These are phyloP conservation scores for Drosophila diplacantha DNA, from an alignment of 2,888 invertebrate genomes.

Conservation along the genomic window DNA sequence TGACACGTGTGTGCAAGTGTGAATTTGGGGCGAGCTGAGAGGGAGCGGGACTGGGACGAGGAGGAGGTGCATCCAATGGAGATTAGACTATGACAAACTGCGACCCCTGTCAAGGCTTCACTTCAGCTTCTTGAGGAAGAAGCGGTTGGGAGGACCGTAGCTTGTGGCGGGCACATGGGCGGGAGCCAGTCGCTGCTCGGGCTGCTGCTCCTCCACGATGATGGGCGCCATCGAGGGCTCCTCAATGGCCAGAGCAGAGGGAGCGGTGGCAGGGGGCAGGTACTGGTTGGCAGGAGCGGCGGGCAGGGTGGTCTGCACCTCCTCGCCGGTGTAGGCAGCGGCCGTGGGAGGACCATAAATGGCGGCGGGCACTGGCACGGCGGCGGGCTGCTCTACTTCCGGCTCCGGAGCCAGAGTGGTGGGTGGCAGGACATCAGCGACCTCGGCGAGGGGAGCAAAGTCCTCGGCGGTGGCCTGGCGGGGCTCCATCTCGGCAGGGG, in stretches of 20 bases:
- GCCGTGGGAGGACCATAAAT: constrained; percentile 61
- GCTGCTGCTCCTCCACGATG: constrained; percentile 63
- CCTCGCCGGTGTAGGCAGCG: constrained; percentile 53
- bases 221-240: constrained; percentile 66
- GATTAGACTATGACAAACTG: constrained; percentile 55
- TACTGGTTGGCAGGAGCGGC: constrained; percentile 65
- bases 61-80: constrained; percentile 33
- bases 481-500: constrained; percentile 61
- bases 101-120: constrained; percentile 41
- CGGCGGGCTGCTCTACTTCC: constrained; percentile 51
- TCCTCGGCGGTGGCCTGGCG: constrained; percentile 54
- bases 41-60: constrained; percentile 6
- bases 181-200: constrained; percentile 55
- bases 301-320: constrained; percentile 57
- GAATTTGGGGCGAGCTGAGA: constrained; percentile 15
- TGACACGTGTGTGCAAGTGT: constrained; percentile 42
- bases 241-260: constrained; percentile 46
- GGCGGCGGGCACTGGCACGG: constrained; percentile 37
- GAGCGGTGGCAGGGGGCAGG: constrained; percentile 61
- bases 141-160: constrained; percentile 83
- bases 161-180: constrained; percentile 76
- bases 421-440: constrained; percentile 53
- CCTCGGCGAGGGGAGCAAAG: constrained; percentile 50
- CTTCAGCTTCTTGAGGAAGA: constrained; percentile 66
- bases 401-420: constrained; percentile 57